Conservation (phyloP, 2,888 invertebrate genomes). For the Oxycera nigricornis region DNA sequence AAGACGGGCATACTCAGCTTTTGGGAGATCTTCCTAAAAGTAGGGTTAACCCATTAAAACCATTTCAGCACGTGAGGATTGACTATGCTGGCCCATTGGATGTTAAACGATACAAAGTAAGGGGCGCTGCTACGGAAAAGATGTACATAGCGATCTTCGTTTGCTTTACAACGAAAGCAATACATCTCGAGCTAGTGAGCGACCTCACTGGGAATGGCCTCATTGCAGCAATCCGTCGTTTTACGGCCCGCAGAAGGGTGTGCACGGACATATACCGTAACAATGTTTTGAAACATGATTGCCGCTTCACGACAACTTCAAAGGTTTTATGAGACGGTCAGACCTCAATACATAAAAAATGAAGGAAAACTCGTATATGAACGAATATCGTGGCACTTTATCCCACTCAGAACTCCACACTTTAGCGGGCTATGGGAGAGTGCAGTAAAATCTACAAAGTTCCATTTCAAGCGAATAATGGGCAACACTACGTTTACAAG, state of each 20-base stretch:
- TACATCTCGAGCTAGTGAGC: constrained; percentile 46
- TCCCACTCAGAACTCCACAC: constrained; percentile 6
- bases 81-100: background rate
- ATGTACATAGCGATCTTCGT: no score
- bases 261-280: constrained; percentile 21
- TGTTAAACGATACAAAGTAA: background rate
- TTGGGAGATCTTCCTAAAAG: background rate
- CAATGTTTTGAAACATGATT: background rate
- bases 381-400: background rate
- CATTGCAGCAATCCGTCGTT: constrained; percentile 39
- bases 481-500: background rate
- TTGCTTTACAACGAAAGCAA: constrained; percentile 44
- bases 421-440: constrained; percentile 36
- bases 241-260: constrained; percentile 45
- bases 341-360: background rate
- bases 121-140: background rate
- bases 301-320: background rate
- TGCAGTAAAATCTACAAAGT: constrained; percentile 37
- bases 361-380: background rate
- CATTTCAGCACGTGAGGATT: background rate
- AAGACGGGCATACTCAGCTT: background rate
- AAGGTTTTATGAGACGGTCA: background rate
- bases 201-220: background rate
- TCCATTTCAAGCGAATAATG: constrained; percentile 10
- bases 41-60: background rate